Evolutionary conservation across 1,140 invertebrate species (phyloP).

Genomic region (Conus ventricosus): DNA sequence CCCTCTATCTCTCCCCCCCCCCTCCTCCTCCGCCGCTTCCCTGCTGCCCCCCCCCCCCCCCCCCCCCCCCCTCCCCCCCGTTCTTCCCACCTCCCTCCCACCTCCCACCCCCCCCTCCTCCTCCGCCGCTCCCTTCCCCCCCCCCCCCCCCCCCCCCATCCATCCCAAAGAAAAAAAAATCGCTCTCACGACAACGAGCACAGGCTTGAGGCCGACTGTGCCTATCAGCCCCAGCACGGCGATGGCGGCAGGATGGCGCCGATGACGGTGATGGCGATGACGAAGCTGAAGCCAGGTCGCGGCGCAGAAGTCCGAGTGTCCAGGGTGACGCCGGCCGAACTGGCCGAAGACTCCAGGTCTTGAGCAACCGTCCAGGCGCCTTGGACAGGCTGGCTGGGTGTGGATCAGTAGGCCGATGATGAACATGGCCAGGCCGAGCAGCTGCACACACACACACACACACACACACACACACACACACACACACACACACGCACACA

Average conservation of each 20-base stretch:
- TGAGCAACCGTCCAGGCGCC: not conserved
- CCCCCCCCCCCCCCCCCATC: not conserved
- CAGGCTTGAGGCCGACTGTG: slow-evolving; percentile 43
- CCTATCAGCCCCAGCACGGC: slow-evolving; percentile 49
- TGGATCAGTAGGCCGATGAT: slow-evolving; percentile 12
- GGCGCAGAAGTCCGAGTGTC: slow-evolving; percentile 29
- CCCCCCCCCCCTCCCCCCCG: not conserved
- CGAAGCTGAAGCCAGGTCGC: slow-evolving; percentile 44
- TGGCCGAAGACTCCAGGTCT: slow-evolving; percentile 17
- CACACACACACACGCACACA: too few relatives aligned
- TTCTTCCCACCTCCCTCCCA: not conserved
- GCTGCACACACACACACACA: not conserved
- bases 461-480: too few relatives aligned
- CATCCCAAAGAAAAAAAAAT: not conserved
- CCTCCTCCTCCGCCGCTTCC: not conserved
- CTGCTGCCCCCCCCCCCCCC: too few relatives aligned
- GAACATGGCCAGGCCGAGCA: slow-evolving; percentile 30
- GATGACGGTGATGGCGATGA: slow-evolving; percentile 44
- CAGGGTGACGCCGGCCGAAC: not conserved
- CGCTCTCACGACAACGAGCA: slow-evolving; percentile 44
- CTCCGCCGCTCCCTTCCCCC: not conserved
- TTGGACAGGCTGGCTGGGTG: not conserved
- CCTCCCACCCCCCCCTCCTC: not conserved
- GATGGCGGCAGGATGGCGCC: slow-evolving; percentile 46
- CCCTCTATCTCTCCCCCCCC: not conserved